Conservation (phyloP, 2,797 vertebrate genomes). For the Rallus crepitans region DNA sequence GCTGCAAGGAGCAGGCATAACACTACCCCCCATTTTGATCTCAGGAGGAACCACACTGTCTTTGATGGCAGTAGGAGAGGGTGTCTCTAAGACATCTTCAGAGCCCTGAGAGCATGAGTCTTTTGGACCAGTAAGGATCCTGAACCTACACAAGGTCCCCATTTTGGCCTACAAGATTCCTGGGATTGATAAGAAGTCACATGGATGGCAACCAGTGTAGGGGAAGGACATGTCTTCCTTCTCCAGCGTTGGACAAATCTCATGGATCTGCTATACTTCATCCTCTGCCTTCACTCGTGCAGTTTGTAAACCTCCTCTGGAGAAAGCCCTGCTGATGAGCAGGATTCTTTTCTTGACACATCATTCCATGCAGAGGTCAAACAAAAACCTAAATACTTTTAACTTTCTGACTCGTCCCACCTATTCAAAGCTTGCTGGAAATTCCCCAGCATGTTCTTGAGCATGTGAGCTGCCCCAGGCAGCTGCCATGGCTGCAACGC, state of each 20-base stretch:
- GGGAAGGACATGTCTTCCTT: background rate
- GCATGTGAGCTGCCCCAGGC: background rate
- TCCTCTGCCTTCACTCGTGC: background rate
- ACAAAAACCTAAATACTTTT: background rate
- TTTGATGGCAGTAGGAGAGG: background rate
- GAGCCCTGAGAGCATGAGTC: background rate
- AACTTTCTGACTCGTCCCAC: background rate
- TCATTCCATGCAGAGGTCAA: background rate
- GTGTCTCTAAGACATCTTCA: background rate
- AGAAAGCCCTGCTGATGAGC: background rate
- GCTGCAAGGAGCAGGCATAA: background rate
- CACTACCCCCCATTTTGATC: fast-evolving
- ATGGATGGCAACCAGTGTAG: background rate
- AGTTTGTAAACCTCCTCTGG: background rate
- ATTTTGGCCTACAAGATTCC: background rate
- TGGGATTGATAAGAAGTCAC: background rate
- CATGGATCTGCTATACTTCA: background rate
- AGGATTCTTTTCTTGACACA: background rate
- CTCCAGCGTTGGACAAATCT: background rate
- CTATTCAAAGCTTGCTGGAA: background rate
- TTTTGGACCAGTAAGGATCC: background rate
- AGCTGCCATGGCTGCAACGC: background rate
- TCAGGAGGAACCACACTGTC: background rate
- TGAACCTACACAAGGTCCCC: background rate
- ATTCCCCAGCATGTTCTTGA: background rate